A percentile compares a stretch with the other conserved stretches of the same genome.
These are phyloP conservation scores for Danaus plexippus DNA, from an alignment of 1,140 invertebrate genomes.

Conservation along the genomic window DNA sequence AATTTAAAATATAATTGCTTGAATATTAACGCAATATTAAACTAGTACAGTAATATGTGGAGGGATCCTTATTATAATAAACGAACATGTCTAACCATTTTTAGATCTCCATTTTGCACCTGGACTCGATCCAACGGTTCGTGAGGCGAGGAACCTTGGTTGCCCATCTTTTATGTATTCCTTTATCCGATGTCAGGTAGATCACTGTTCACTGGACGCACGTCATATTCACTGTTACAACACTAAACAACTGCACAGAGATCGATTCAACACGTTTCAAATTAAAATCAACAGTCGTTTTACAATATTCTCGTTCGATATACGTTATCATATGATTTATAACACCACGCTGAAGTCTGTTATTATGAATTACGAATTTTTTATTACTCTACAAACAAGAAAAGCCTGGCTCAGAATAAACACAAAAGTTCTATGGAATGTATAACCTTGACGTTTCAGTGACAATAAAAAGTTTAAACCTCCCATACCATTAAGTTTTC, in stretches of 20 bases:
- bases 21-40: constrained; percentile 1
- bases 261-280: constrained; percentile 9
- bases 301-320: constrained; percentile 28
- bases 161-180: constrained; percentile 72
- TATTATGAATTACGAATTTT: constrained; percentile 39
- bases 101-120: constrained; percentile 53
- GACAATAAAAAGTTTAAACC: too few species aligned
- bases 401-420: constrained; percentile 53
- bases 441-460: constrained; percentile 39
- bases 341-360: too few species aligned
- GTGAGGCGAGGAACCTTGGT: constrained; percentile 78
- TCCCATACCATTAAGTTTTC: too few species aligned
- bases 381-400: constrained; percentile 57
- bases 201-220: constrained; percentile 26
- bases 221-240: constrained; percentile 18
- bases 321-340: too few species aligned
- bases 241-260: constrained; percentile 13
- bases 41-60: too few species aligned
- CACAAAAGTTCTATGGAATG: constrained; percentile 42
- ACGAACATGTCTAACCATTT: constrained; percentile 47
- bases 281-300: constrained; percentile 27
- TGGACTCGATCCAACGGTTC: constrained; percentile 76
- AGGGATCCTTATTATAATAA: not conserved
- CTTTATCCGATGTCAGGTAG: constrained; percentile 11
- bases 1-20: constrained; percentile 4